A percentile compares a stretch with the other conserved stretches of the same genome.
phyloP scores from a whole-genome alignment of 2,113 vertebrate genomes.

The Engystomops pustulosus region DNA sequence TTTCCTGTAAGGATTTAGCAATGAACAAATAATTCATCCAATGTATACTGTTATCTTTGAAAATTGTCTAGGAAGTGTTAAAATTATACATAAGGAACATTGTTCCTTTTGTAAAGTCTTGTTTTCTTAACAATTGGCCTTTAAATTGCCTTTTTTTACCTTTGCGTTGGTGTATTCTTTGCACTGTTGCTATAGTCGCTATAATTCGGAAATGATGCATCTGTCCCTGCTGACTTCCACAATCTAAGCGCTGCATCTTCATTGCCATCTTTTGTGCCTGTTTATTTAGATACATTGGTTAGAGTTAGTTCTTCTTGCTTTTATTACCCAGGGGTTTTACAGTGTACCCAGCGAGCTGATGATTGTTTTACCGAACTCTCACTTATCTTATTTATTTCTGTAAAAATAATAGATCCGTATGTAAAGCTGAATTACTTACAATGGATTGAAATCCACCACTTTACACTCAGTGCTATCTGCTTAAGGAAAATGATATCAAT shows the following conservation, averaged over 20 bases:
- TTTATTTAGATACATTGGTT: conserved; percentile 47
- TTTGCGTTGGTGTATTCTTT: not conserved
- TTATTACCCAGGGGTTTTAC: conserved; percentile 55
- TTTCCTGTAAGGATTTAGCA: not conserved
- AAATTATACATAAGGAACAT: not conserved
- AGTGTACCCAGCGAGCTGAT: conserved; percentile 10
- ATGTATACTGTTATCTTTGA: not conserved
- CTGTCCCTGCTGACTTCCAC: conserved; percentile 40
- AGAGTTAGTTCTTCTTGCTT: conserved; percentile 36
- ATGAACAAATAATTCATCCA: not conserved
- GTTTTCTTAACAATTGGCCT: conserved; percentile 13
- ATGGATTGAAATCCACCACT: conserved; percentile 1
- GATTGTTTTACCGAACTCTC: conserved; percentile 33
- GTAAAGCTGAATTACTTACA: conserved; percentile 5
- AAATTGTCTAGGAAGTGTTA: not conserved
- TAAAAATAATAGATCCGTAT: conserved; percentile 21
- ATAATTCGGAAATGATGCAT: conserved; percentile 38
- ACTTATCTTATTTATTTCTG: conserved; percentile 37
- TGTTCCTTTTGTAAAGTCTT: not conserved
- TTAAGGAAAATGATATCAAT: not conserved
- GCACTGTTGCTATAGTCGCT: conserved; percentile 19
- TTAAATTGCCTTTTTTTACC: not conserved
- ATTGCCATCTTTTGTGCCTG: conserved; percentile 10
- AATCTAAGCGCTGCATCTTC: conserved; percentile 34
- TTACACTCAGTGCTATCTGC: not conserved